These are phyloP conservation scores for Atractosteus spatula DNA, from an alignment of 2,113 vertebrate genomes.

Conservation along the genomic window DNA sequence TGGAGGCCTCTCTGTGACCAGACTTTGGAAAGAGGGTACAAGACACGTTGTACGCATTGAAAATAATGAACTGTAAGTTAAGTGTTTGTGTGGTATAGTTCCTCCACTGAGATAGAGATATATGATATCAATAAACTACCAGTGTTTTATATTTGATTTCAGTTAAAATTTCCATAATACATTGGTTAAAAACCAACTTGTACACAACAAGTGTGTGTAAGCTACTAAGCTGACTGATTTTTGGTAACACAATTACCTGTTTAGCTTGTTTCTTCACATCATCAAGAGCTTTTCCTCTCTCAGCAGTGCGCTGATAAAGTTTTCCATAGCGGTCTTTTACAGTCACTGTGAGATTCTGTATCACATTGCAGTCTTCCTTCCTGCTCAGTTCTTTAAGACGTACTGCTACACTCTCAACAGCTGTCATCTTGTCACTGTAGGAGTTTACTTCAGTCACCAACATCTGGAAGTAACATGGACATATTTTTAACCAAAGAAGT, in stretches of 20 bases:
- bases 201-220: too few relatives aligned
- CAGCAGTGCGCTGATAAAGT: constrained; percentile 55
- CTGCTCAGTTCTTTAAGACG: constrained; percentile 64
- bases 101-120: too few relatives aligned
- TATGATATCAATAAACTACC: too few relatives aligned
- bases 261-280: constrained; percentile 69
- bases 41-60: too few relatives aligned
- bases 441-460: constrained; percentile 62
- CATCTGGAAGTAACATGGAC: constrained; percentile 43
- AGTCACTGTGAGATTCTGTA: constrained; percentile 67
- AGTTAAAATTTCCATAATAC: too few relatives aligned
- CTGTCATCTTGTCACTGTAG: constrained; percentile 59
- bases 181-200: too few relatives aligned
- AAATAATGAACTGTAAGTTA: too few relatives aligned
- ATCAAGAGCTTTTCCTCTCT: constrained; percentile 65
- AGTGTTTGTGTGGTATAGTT: too few relatives aligned
- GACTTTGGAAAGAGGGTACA: too few relatives aligned
- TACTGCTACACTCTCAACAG: constrained; percentile 56
- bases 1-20: too few relatives aligned
- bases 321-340: constrained; percentile 68
- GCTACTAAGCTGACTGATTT: too few relatives aligned
- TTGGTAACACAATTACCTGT: constrained; percentile 54
- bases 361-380: constrained; percentile 68
- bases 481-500: neutral
- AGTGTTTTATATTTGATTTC: too few relatives aligned